Percentiles rank a stretch among this genome's conserved stretches.
Conservation (phyloP, 2,113 vertebrate genomes). For the Anarrhichthys ocellatus region DNA sequence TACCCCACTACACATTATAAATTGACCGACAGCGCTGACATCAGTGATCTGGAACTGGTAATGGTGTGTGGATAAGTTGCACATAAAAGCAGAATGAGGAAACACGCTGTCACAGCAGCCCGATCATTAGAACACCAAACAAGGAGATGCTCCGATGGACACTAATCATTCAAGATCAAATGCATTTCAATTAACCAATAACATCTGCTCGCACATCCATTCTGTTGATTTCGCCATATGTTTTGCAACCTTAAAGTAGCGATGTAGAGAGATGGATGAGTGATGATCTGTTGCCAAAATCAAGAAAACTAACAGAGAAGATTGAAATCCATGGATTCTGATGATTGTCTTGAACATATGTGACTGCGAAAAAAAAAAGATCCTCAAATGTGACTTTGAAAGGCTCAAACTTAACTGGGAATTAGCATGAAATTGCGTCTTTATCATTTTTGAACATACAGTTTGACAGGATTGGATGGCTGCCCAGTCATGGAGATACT, state of each 20-base stretch:
- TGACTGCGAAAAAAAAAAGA: neutral
- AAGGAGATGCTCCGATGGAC: slow-evolving; percentile 71
- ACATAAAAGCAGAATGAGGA: slow-evolving; percentile 62
- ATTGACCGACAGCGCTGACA: slow-evolving; percentile 58
- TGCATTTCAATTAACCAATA: slow-evolving; percentile 70
- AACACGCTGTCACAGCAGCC: slow-evolving; percentile 62
- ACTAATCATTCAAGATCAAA: slow-evolving; percentile 75
- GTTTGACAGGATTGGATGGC: slow-evolving; percentile 13
- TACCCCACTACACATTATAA: slow-evolving; percentile 35
- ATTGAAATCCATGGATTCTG: slow-evolving; percentile 35
- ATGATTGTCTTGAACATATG: slow-evolving; percentile 16
- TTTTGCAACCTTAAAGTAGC: slow-evolving; percentile 42
- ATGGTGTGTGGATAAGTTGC: slow-evolving; percentile 59
- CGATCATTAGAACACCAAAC: slow-evolving; percentile 65
- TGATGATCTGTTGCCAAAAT: slow-evolving; percentile 34
- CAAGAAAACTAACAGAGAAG: slow-evolving; percentile 23
- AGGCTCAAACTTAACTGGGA: neutral
- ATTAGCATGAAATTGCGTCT: slow-evolving; percentile 3
- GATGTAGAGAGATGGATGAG: slow-evolving; percentile 38
- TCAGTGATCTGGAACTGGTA: slow-evolving; percentile 67
- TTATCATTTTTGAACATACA: slow-evolving; percentile 40
- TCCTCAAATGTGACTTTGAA: slow-evolving; percentile 60
- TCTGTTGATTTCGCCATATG: slow-evolving; percentile 63
- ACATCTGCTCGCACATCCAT: slow-evolving; percentile 73
- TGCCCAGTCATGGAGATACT: slow-evolving; percentile 5